A percentile compares a stretch with the other conserved stretches of the same genome.
Evolutionary conservation across 2,113 vertebrate species (phyloP).

Genomic region (Apodemus sylvaticus): DNA sequence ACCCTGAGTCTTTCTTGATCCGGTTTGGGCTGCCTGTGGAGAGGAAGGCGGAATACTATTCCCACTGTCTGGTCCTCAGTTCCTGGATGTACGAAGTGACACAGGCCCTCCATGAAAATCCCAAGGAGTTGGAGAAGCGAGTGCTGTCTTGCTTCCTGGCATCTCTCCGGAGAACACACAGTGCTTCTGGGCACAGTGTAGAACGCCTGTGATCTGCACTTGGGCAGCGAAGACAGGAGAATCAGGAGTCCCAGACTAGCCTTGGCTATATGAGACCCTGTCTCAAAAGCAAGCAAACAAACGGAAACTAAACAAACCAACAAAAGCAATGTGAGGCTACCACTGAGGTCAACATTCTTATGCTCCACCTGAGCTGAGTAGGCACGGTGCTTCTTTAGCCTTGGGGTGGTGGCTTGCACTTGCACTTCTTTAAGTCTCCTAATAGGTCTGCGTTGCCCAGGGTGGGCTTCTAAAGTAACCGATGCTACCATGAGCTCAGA

Average conservation of each 20-base stretch:
- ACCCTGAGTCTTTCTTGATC: neutral
- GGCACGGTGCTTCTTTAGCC: neutral
- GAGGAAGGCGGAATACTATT: neutral
- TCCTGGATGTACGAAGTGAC: neutral
- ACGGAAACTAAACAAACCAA: neutral
- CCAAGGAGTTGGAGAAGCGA: neutral
- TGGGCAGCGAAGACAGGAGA: neutral
- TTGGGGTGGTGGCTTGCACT: neutral
- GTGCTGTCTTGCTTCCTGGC: neutral
- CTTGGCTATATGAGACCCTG: neutral
- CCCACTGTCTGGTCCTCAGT: neutral
- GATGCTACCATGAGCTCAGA: neutral
- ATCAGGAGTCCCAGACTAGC: neutral
- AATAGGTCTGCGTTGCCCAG: accelerated
- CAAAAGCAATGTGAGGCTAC: neutral
- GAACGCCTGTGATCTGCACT: neutral
- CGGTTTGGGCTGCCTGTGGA: neutral
- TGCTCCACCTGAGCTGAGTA: neutral
- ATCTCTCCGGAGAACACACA: neutral
- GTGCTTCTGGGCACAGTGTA: neutral
- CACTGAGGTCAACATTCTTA: neutral
- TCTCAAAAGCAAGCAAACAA: neutral
- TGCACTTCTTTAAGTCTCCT: neutral
- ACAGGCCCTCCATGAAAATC: neutral
- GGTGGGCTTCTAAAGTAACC: neutral